These are phyloP conservation scores for Actenoides hombroni DNA, from an alignment of 2,113 vertebrate genomes.

Conservation along the genomic window DNA sequence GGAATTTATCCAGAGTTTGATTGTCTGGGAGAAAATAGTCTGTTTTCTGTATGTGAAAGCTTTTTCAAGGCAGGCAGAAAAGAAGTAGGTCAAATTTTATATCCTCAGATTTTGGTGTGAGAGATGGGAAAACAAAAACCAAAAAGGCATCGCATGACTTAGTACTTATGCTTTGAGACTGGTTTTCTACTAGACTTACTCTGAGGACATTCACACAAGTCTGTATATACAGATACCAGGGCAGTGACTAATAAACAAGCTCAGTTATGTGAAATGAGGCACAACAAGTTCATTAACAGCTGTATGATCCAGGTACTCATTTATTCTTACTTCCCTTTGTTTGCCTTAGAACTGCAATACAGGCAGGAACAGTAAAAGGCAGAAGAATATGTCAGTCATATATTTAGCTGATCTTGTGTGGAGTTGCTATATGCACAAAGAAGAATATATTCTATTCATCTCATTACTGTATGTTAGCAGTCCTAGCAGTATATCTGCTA, in stretches of 20 bases:
- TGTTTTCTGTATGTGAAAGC: neutral
- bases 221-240: neutral
- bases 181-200: neutral
- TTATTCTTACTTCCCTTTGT: neutral
- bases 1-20: conserved; percentile 1
- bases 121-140: conserved; percentile 29
- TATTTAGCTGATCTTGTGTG: neutral
- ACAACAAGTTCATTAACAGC: neutral
- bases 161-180: neutral
- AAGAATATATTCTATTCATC: neutral
- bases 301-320: neutral
- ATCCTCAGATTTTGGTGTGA: conserved; percentile 19
- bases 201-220: conserved; percentile 16
- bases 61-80: conserved; percentile 33
- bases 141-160: neutral
- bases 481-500: neutral
- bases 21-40: conserved; percentile 8
- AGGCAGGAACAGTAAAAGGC: neutral
- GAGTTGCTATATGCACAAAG: neutral
- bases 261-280: neutral
- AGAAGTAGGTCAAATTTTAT: conserved; percentile 48
- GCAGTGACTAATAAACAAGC: neutral
- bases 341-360: neutral
- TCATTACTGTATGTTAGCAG: neutral
- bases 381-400: neutral